A percentile compares a stretch with the other conserved stretches of the same genome.
phyloP scores from a whole-genome alignment of 1,140 invertebrate species.

The Nautilus pompilius region DNA sequence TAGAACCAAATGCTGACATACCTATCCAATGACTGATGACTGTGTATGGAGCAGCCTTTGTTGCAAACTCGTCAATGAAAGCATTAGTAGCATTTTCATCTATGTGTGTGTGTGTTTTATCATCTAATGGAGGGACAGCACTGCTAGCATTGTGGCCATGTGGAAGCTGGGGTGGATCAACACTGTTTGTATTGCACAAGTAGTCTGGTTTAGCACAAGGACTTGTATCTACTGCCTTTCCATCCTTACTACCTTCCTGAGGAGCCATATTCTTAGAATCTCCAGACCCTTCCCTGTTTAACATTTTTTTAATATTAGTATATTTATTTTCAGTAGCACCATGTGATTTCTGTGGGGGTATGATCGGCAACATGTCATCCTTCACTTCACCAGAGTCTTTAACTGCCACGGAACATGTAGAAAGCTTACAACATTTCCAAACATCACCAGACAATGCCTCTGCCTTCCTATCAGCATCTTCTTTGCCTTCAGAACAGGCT shows the following conservation, averaged over 20 bases:
- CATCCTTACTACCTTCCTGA: neutral
- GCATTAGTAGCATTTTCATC: constrained; percentile 37
- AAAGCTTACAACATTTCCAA: neutral
- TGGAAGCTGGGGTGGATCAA: constrained; percentile 3
- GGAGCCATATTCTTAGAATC: neutral
- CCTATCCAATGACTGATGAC: constrained; percentile 49
- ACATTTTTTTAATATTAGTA: neutral
- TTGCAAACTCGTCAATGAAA: constrained; percentile 46
- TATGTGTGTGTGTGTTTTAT: constrained; percentile 42
- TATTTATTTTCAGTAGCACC: neutral
- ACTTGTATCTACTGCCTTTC: neutral
- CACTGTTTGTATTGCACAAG: constrained; percentile 25
- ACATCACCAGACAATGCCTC: constrained; percentile 10
- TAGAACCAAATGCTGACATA: constrained; percentile 41
- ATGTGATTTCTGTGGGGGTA: neutral
- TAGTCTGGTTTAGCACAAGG: constrained; percentile 5
- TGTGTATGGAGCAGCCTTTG: constrained; percentile 51
- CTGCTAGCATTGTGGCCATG: constrained; percentile 32
- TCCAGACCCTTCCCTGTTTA: neutral
- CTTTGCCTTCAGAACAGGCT: constrained; percentile 2
- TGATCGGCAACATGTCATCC: neutral
- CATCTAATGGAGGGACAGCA: constrained; percentile 42
- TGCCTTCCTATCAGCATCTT: constrained; percentile 11
- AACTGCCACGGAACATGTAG: neutral
- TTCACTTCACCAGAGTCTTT: neutral